Base-by-base conservation (phyloP, 2,888 invertebrate genomes). In the Gnatocerus cornutus region DNA sequence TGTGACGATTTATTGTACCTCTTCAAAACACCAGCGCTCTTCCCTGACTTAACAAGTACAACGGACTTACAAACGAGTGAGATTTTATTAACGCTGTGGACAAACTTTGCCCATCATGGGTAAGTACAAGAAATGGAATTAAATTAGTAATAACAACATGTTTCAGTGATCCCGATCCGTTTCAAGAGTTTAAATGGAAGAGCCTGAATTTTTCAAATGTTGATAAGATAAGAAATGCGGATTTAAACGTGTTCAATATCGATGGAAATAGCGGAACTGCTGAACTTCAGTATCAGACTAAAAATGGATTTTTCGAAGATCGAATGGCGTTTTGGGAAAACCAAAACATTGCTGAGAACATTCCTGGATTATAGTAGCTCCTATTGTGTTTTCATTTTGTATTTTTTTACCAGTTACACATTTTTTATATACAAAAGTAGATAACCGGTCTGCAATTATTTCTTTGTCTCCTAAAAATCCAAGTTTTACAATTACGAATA, bases 1-100 rank as follows among this genome's bases (percentile, higher is more conserved):
- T 87, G 87, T 71, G 88, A 89, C 76, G 88, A 88, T 75, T 76
- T 88, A 12, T 80, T 88, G 45, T 88, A 88, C 73, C 77, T 88
- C 3, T 87, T 88, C 71, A 84, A 84, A 39, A 83, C 86, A 33
- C 85, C 87, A 0, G 67, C 79, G 27, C 53, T 87, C 0, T 87
- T 87, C 75, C 79, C 80, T 7, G 82, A 83, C 50, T 82, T 87
- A 41, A 73, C 72, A 4, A 72, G 78, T 41, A 82, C 83, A 0
- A 75, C 71, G 0, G 85, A 87, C 65, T 79, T 84, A 0, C 67
- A 75, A 45, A 81, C 87, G 37, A 82, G 85, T 0, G 76, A 81
- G 29, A 74, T 79, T 0, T 79, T 87, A 75, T 81, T 87, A 0
- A 79, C 79, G 0, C 77, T 87, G 41, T 87, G 87, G 79, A 85